Conservation (phyloP, 2,797 vertebrate species). For the Nyctibius grandis region DNA sequence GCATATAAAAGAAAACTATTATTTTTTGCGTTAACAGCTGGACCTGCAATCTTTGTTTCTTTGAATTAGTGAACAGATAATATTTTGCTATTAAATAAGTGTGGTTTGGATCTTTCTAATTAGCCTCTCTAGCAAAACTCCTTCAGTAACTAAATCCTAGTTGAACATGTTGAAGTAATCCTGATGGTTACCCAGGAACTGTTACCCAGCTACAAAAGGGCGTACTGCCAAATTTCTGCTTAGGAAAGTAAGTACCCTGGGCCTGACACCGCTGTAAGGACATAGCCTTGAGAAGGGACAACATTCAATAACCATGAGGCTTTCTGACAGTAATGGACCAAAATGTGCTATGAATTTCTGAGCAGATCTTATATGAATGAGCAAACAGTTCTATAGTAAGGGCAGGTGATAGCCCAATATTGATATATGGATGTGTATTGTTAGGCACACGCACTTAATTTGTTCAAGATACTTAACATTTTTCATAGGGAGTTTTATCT, state of each 20-base stretch:
- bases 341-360: not conserved
- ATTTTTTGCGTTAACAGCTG: not conserved
- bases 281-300: not conserved
- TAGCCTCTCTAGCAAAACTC: not conserved
- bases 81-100: not conserved
- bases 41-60: not conserved
- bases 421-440: fast-evolving
- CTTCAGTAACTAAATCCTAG: not conserved
- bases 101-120: not conserved
- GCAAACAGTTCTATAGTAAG: not conserved
- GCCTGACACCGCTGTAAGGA: not conserved
- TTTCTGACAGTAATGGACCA: not conserved
- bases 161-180: not conserved
- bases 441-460: not conserved
- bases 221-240: not conserved
- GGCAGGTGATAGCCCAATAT: not conserved
- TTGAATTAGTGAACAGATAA: not conserved
- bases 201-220: not conserved
- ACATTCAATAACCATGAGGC: fast-evolving
- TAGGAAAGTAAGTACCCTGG: not conserved
- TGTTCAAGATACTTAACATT: not conserved
- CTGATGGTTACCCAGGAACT: not conserved
- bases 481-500: not conserved
- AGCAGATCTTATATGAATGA: not conserved
- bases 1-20: not conserved